Evolutionary conservation across 1,140 invertebrate genomes (phyloP).

Genomic region (Nephotettix cincticeps): DNA sequence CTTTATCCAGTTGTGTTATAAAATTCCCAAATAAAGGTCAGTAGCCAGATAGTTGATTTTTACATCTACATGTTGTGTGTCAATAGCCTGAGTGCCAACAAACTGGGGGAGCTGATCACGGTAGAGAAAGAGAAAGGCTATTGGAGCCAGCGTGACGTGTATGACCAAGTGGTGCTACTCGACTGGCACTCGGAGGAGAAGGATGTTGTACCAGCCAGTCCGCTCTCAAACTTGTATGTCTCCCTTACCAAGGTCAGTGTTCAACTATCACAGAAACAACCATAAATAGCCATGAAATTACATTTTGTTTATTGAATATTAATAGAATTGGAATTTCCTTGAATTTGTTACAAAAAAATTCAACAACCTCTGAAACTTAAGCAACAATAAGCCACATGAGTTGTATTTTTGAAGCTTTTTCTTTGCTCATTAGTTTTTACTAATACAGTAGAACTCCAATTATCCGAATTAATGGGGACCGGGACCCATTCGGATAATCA

Average conservation of each 20-base stretch:
- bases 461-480: no score
- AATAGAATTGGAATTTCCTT: no score
- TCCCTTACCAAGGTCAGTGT: background rate
- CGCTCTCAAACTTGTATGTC: background rate
- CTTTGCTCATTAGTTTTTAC: no score
- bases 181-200: slow-evolving; percentile 17
- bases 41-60: background rate
- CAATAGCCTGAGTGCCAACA: background rate
- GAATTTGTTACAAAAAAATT: no score
- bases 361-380: no score
- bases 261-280: background rate
- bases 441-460: no score
- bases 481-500: no score
- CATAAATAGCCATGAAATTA: no score
- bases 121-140: background rate
- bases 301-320: no score
- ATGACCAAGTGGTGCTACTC: background rate
- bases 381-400: no score
- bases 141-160: background rate
- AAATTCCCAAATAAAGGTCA: background rate
- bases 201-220: background rate
- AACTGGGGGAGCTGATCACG: background rate
- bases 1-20: background rate
- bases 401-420: no score
- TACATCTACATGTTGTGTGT: background rate